These are phyloP conservation scores for Oreohelix idahoensis DNA, from an alignment of 1,140 invertebrate species.

Conservation along the genomic window DNA sequence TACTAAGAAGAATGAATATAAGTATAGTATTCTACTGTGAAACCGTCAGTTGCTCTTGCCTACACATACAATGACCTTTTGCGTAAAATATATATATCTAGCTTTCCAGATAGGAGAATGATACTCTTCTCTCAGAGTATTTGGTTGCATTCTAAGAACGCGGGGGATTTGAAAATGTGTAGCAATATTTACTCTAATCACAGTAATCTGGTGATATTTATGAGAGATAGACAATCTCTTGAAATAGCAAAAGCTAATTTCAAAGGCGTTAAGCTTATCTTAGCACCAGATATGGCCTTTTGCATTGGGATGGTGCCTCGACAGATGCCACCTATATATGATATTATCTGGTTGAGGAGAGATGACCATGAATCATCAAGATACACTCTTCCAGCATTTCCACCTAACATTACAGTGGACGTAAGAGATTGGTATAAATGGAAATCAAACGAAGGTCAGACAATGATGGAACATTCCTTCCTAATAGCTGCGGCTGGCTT, in stretches of 20 bases:
- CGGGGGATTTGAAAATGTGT: conserved; percentile 4
- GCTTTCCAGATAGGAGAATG: conserved; percentile 29
- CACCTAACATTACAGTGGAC: background rate
- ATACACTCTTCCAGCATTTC: conserved; percentile 6
- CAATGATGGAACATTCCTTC: conserved; percentile 11
- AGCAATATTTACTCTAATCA: conserved; percentile 32
- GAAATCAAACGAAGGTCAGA: background rate
- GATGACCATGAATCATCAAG: conserved; percentile 30
- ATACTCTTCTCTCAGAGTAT: conserved; percentile 49
- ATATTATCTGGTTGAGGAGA: conserved; percentile 42
- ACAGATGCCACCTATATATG: conserved; percentile 31
- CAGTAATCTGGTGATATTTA: conserved; percentile 41
- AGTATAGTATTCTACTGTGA: conserved; percentile 46
- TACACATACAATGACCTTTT: conserved; percentile 26
- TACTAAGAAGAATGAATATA: conserved; percentile 43
- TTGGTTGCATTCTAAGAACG: background rate
- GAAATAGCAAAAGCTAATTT: conserved; percentile 35
- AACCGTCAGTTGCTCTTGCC: conserved; percentile 17
- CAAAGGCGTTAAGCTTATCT: conserved; percentile 14
- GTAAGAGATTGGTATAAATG: conserved; percentile 21
- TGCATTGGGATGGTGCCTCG: conserved; percentile 21
- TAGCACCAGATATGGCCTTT: conserved; percentile 47
- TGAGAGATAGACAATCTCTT: conserved; percentile 46
- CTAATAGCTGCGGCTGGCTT: conserved; percentile 15
- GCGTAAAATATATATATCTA: background rate